Conservation (phyloP, 2,113 vertebrate genomes). For the Physeter macrocephalus region DNA sequence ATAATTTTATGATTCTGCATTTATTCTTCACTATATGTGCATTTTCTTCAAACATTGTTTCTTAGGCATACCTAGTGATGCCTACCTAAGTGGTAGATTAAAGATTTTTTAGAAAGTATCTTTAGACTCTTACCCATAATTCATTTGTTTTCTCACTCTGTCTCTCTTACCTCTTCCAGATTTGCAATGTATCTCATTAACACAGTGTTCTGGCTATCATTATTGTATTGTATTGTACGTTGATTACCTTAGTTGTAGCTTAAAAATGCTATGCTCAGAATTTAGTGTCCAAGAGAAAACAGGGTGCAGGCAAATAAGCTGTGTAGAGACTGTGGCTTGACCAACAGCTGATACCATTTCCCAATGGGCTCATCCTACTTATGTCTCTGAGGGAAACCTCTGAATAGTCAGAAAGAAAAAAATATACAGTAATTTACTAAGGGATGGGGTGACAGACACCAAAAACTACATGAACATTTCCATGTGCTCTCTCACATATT, state of each 20-base stretch:
- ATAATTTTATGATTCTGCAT: background rate
- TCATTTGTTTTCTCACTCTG: background rate
- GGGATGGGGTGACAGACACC: background rate
- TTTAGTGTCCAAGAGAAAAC: slow-evolving; percentile 10
- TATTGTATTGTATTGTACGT: background rate
- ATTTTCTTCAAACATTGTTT: slow-evolving; percentile 6
- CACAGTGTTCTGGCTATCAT: background rate
- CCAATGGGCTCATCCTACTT: background rate
- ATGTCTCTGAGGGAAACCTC: background rate
- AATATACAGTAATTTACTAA: slow-evolving; percentile 9
- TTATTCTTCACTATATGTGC: background rate
- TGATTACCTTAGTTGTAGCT: background rate
- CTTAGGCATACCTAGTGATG: background rate
- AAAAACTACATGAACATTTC: background rate
- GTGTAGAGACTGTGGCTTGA: background rate
- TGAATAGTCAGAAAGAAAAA: slow-evolving; percentile 9
- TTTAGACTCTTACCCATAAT: background rate
- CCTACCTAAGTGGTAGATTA: background rate
- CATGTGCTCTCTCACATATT: background rate
- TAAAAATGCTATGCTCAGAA: background rate
- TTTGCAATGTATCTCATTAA: background rate
- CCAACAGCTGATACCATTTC: background rate
- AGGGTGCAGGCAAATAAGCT: background rate
- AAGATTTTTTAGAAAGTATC: slow-evolving; percentile 13
- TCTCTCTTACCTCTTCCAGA: background rate